Evolutionary conservation across 2,797 vertebrate genomes (phyloP), one percentile per base, ranked within the genome.

Genomic region (Myiotriccus ornatus): DNA sequence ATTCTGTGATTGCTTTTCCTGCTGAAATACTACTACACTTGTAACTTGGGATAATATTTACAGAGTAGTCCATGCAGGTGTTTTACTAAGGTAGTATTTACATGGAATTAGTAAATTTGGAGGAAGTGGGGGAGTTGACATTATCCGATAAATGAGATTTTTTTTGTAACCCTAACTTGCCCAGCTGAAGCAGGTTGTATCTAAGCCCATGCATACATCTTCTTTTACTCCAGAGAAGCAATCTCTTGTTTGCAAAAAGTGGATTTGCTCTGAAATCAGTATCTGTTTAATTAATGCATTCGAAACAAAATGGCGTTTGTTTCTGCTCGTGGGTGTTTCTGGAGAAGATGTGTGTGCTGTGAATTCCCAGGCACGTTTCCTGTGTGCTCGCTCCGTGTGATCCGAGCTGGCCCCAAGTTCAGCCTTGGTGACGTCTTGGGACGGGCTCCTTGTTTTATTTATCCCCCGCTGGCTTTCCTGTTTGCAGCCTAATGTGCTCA

Each of bases 121-220:
- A 80, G 14, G 60, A 80, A 27, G 21, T 23, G 22, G n/a, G 25
- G 55, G 41, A 80, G 59, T 22, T 69, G 65, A 37, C 16, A 7
- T 50, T 75, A 68, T 44, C 63, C 41, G 46, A 17, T 56, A 52
- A 84, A 78, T 7, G 27, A 14, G 56, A 37, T 10, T 10, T 46
- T 73, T 70, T 37, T 37, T 12, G 24, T 56, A 55, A 20, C 47
- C 50, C 21, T 49, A 21, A 59, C 25, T n/a, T 12, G 4, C 12
- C 32, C 44, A 32, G 32, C n/a, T 83, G 52, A 37, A 50, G 46
- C 39, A 43, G 56, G 22, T 83, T 49, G 3, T 37, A 22, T 23
- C 67, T 41, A 25, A 76, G 6, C 35, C 62, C 13, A 0, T 20
- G 30, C 6, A 3, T 37, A 10, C 0, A 0, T 67, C 69, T 80